Conservation (phyloP, 2,797 vertebrate genomes). For the Craterocephalus amniculus region DNA sequence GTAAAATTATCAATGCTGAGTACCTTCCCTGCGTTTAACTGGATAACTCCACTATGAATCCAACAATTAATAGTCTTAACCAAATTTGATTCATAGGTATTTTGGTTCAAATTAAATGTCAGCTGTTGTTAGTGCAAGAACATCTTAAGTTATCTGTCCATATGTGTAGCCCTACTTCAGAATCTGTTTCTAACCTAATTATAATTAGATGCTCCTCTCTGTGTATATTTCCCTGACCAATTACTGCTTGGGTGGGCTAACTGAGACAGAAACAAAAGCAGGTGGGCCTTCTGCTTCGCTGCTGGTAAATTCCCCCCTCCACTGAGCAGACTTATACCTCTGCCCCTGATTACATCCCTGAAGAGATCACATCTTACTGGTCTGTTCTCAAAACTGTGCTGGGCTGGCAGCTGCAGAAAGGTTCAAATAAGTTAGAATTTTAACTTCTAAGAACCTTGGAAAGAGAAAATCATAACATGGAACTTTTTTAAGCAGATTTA, state of each 20-base stretch:
- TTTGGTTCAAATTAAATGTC: not conserved
- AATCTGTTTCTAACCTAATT: constrained; percentile 25
- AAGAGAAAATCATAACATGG: constrained; percentile 3
- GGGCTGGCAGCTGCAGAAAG: constrained; percentile 12
- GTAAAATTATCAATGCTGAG: too few relatives aligned
- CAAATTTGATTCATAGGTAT: constrained; percentile 1
- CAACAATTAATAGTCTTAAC: not conserved
- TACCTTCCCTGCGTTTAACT: not conserved
- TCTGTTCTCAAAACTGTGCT: constrained; percentile 17
- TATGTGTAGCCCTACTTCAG: constrained; percentile 6
- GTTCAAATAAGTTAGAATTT: constrained; percentile 12
- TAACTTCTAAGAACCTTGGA: constrained; percentile 12
- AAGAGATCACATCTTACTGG: constrained; percentile 44
- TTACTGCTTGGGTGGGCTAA: constrained; percentile 37
- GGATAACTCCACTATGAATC: not conserved
- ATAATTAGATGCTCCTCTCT: constrained; percentile 50
- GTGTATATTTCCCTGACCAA: constrained; percentile 51
- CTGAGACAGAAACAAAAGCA: constrained; percentile 45
- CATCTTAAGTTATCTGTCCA: not conserved
- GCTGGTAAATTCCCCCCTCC: constrained; percentile 50
- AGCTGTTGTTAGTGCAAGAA: constrained; percentile 12
- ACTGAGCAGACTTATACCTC: constrained; percentile 57
- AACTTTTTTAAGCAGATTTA: constrained; percentile 13
- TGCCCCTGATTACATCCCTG: constrained; percentile 52
- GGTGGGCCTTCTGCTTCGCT: constrained; percentile 29